phyloP scores from a whole-genome alignment of 2,888 invertebrate species.

The Hololepta plana region DNA sequence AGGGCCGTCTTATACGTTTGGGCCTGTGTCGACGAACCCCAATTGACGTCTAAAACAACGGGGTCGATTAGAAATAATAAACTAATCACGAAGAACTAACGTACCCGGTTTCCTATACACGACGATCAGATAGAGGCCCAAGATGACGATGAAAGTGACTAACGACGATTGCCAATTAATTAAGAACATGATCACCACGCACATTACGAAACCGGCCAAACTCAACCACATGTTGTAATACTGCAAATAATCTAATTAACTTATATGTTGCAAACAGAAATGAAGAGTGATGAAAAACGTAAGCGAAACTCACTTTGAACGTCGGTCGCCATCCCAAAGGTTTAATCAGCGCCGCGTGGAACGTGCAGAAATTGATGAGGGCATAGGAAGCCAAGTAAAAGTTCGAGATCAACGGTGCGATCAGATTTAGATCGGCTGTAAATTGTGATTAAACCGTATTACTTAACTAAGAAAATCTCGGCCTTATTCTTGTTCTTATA shows the following conservation, averaged over 20 bases:
- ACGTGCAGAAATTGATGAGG: constrained; percentile 87
- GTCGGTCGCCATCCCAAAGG: constrained; percentile 84
- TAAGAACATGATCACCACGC: constrained; percentile 83
- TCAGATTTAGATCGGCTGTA: constrained; percentile 69
- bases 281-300: constrained; percentile 3
- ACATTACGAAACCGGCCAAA: constrained; percentile 62
- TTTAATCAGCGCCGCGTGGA: constrained; percentile 78
- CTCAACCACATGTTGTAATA: constrained; percentile 89
- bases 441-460: no score
- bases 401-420: constrained; percentile 87
- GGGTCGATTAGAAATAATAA: constrained; percentile 4
- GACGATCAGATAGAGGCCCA: constrained; percentile 80
- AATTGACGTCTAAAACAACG: constrained; percentile 60
- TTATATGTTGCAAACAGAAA: not conserved
- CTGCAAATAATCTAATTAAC: constrained; percentile 29
- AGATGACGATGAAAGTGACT: constrained; percentile 75
- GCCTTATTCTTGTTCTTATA: no score
- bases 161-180: constrained; percentile 87
- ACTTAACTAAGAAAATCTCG: no score
- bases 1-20: constrained; percentile 89
- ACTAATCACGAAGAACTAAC: constrained; percentile 7
- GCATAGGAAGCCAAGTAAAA: constrained; percentile 91
- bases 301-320: constrained; percentile 44
- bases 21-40: constrained; percentile 95
- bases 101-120: constrained; percentile 83